Base-by-base conservation (phyloP, 2,888 invertebrate species). In the Agrilus cyanescens region DNA sequence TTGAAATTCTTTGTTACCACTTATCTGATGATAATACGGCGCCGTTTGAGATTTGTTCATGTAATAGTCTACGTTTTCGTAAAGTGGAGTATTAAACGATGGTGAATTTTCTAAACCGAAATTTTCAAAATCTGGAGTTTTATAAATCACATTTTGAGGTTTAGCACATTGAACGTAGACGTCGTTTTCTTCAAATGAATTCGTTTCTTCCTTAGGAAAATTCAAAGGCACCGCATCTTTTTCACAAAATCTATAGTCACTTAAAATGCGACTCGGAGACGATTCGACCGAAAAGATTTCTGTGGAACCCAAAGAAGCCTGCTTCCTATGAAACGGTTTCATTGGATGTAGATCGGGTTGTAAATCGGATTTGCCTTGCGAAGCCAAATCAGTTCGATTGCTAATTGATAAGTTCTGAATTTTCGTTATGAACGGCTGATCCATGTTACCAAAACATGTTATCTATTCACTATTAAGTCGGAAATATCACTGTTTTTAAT, bases 1-100 rank as follows among this genome's bases (percentile, higher is more conserved):
- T 49, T 81, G 78, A 52, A 76, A 75, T 51, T 66, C 59, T 61
- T 71, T 60, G 59, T 67, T 59, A 61, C 68, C 70, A 20, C 56
- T 58, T 49, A 74, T 59, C 53, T 72, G 75, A 59, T 80, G 79
- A 53, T 78, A 80, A 57, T 77, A 80, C 2, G 78, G 75, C 16
- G 75, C 39, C 15, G 46, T 40, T 36, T 37, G 35, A 3, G 70
- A 68, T 51, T 73, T 70, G 42, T 75, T 75, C 4, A 75, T 73
- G 68, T 85, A 86, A 60, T 85, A 86, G 52, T 86, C 86, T 41
- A 88, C 74, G 64, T 88, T 88, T 63, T 88, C 88, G 61, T 88
- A 88, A 18, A 88, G 80, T 1, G 80, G 79, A 6, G 68, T 67
- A 37, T 56, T 53, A 50, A 54, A 63, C 43, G 53, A 20, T 6